phyloP scores from a whole-genome alignment of 1,140 invertebrate species.

The Bombus polaris region DNA sequence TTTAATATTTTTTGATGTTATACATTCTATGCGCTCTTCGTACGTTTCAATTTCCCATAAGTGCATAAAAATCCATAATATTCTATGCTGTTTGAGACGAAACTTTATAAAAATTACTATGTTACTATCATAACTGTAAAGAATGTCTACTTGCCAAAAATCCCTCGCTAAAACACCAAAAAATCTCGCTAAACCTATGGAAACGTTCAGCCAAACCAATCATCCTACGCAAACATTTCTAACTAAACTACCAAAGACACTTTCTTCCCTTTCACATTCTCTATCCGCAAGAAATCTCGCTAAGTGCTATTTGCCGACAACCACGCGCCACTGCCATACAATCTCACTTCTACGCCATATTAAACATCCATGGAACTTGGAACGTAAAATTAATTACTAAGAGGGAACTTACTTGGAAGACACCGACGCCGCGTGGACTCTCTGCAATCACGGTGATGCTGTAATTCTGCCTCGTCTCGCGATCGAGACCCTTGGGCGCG shows the following conservation, averaged over 20 bases:
- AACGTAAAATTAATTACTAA: not conserved
- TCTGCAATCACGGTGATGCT: slow-evolving; percentile 91
- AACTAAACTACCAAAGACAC: not conserved
- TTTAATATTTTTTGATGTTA: too few relatives aligned
- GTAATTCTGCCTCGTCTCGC: slow-evolving; percentile 89
- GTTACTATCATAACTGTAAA: too few relatives aligned
- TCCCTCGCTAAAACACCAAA: too few relatives aligned
- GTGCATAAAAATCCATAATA: too few relatives aligned
- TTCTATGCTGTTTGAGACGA: too few relatives aligned
- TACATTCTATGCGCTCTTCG: too few relatives aligned
- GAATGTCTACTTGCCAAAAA: too few relatives aligned
- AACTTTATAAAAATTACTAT: too few relatives aligned
- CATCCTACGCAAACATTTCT: too few relatives aligned
- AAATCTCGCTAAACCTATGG: too few relatives aligned
- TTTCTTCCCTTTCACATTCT: not conserved
- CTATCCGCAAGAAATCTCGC: not conserved
- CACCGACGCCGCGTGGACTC: slow-evolving; percentile 87
- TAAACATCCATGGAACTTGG: not conserved
- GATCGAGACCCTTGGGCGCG: slow-evolving; percentile 89
- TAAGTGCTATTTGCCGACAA: not conserved
- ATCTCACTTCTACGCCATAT: not conserved
- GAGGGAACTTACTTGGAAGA: slow-evolving; percentile 85
- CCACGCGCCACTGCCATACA: not conserved
- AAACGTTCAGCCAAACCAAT: too few relatives aligned
- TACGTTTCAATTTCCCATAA: too few relatives aligned